A percentile compares a stretch with the other conserved stretches of the same genome.
phyloP scores from a whole-genome alignment of 1,140 invertebrate species.

The Trypoxylus dichotomus region DNA sequence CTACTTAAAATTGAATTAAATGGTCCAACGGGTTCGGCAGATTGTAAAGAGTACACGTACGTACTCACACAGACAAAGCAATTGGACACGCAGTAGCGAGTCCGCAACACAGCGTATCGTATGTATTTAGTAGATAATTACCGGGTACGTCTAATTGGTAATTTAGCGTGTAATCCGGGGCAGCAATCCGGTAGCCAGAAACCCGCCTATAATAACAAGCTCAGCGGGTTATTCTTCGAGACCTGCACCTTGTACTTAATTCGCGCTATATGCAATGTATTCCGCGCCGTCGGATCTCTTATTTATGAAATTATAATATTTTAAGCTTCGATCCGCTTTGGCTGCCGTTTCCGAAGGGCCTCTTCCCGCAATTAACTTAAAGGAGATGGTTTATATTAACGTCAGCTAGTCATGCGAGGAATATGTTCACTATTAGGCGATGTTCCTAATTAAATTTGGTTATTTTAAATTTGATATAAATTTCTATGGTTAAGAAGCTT shows the following conservation, averaged over 20 bases:
- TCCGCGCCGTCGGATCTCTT: slow-evolving; percentile 2
- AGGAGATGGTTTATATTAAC: no score
- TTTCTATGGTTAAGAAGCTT: no score
- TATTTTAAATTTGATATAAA: no score
- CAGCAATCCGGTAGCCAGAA: slow-evolving; percentile 41
- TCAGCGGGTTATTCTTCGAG: slow-evolving; percentile 31
- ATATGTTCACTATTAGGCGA: no score
- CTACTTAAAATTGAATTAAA: slow-evolving; percentile 9
- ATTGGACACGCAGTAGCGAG: slow-evolving; percentile 31
- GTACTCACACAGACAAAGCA: slow-evolving; percentile 4
- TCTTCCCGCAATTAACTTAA: no score
- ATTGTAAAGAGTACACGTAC: not conserved
- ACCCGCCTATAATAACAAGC: slow-evolving; percentile 44
- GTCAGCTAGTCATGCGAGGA: no score
- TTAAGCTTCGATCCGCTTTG: not conserved
- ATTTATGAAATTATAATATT: slow-evolving; percentile 28
- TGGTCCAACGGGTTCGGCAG: not conserved
- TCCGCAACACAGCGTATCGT: slow-evolving; percentile 30
- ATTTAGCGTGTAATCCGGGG: slow-evolving; percentile 44
- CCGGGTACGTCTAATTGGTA: slow-evolving; percentile 44
- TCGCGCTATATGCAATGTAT: slow-evolving; percentile 20
- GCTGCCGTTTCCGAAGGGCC: not conserved
- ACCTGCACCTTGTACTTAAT: slow-evolving; percentile 11
- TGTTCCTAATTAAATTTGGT: no score
- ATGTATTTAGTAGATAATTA: slow-evolving; percentile 43